Percentiles rank a stretch among this genome's conserved stretches.
Conservation (phyloP, 30 jellyfish, hydroid and myxozoan genomes). For the Hydra vulgaris region DNA sequence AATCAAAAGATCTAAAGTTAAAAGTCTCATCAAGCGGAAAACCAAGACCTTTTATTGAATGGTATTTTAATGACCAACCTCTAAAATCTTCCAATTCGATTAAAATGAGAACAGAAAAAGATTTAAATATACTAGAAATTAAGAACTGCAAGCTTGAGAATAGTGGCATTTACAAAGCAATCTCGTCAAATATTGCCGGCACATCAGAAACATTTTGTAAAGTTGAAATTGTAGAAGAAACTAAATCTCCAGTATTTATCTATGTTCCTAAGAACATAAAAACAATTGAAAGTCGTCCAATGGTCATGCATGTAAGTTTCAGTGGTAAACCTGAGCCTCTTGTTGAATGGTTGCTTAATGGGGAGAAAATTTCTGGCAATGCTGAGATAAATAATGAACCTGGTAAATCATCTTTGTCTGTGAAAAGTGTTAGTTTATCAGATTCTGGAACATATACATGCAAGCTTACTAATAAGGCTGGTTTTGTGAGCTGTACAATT, state of each 20-base stretch:
- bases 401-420: slow-evolving; percentile 37
- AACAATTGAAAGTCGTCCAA: slow-evolving; percentile 46
- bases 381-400: slow-evolving; percentile 48
- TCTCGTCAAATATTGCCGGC: slow-evolving; percentile 66
- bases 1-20: slow-evolving; percentile 51
- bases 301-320: slow-evolving; percentile 57
- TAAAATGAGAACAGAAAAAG: slow-evolving; percentile 48
- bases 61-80: slow-evolving; percentile 61
- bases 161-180: slow-evolving; percentile 50
- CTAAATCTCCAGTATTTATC: slow-evolving; percentile 47
- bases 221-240: slow-evolving; percentile 46
- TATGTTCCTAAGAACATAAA: slow-evolving; percentile 54
- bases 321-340: slow-evolving; percentile 84
- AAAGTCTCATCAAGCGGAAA: slow-evolving; percentile 71
- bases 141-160: slow-evolving; percentile 49
- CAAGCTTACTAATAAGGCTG: slow-evolving; percentile 47
- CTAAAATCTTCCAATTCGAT: slow-evolving; percentile 58
- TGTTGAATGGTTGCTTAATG: slow-evolving; percentile 61
- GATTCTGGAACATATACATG: slow-evolving; percentile 72
- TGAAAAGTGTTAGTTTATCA: slow-evolving; percentile 25
- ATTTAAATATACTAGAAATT: slow-evolving; percentile 34
- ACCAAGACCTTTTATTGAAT: slow-evolving; percentile 79
- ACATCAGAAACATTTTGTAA: slow-evolving; percentile 44
- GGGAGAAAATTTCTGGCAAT: slow-evolving; percentile 24
- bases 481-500: slow-evolving; percentile 49